Evolutionary conservation across 2,888 invertebrate genomes (phyloP).

Genomic region (Macrosiphum euphorbiae): DNA sequence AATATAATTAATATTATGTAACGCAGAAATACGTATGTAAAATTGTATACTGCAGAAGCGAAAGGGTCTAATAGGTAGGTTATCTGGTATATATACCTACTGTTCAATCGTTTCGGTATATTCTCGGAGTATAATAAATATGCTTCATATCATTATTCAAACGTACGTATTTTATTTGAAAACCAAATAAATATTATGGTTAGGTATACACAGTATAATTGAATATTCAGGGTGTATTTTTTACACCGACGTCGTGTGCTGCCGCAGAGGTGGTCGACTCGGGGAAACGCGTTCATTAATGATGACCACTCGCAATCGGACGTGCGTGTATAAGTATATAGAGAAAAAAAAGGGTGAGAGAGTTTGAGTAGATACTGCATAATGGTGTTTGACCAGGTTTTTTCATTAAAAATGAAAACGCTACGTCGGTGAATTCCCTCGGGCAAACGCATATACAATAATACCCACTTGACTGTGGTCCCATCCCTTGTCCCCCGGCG

Average conservation of each 20-base stretch:
- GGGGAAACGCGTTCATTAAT: neutral
- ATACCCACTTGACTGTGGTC: neutral
- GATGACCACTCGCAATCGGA: constrained; percentile 22
- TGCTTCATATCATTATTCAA: neutral
- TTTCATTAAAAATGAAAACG: constrained; percentile 40
- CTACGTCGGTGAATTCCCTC: neutral
- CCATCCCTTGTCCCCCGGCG: neutral
- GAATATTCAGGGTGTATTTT: neutral
- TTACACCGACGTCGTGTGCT: neutral
- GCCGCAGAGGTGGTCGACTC: neutral
- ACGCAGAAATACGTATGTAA: neutral
- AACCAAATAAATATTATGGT: neutral
- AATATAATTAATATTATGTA: neutral
- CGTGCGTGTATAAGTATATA: neutral
- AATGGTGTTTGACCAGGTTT: constrained; percentile 6
- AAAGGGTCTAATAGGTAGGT: neutral
- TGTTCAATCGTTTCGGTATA: neutral
- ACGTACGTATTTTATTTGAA: neutral
- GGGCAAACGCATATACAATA: constrained; percentile 3
- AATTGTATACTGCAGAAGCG: neutral
- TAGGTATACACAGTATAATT: neutral
- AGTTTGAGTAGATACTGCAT: neutral
- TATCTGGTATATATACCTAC: no score
- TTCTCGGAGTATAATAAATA: neutral
- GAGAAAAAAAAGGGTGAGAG: neutral